These are phyloP conservation scores for Rotaria magnacalcarata DNA, from an alignment of 2,888 invertebrate genomes.

Conservation along the genomic window DNA sequence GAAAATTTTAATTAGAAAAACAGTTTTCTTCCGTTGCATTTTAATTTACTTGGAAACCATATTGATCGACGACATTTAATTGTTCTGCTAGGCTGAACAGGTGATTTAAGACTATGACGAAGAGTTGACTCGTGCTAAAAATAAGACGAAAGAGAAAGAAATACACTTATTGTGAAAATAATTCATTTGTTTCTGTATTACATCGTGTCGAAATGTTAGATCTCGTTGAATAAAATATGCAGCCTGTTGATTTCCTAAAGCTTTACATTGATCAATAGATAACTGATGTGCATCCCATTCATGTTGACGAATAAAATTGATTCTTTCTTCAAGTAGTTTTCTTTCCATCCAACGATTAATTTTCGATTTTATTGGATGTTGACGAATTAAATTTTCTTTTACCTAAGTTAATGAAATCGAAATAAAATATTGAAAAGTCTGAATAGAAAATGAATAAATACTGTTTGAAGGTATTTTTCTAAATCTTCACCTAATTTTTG, in stretches of 20 bases:
- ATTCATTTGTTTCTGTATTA: conserved; percentile 54
- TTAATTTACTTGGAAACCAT: conserved; percentile 41
- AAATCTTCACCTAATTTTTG: conserved; percentile 52
- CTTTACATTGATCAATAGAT: conserved; percentile 74
- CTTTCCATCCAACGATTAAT: conserved; percentile 74
- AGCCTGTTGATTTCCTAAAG: conserved; percentile 75
- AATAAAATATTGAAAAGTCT: background rate
- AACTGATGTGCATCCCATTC: conserved; percentile 85
- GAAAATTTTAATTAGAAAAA: no score
- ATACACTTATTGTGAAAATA: no score
- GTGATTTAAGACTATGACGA: conserved; percentile 37
- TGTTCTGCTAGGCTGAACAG: background rate
- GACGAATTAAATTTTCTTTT: background rate
- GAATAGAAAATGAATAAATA: background rate
- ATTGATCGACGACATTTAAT: conserved; percentile 22
- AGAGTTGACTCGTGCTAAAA: conserved; percentile 6
- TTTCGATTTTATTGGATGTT: conserved; percentile 71
- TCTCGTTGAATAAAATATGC: conserved; percentile 82
- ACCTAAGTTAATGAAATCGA: background rate
- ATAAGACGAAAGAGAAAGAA: background rate
- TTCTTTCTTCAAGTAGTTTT: conserved; percentile 64
- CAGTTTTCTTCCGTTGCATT: no score
- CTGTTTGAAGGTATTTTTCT: conserved; percentile 41
- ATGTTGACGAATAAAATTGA: conserved; percentile 64
- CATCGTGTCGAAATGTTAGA: conserved; percentile 79